Conservation (phyloP, 2,797 vertebrate species). For the Phaenicophaeus curvirostris region DNA sequence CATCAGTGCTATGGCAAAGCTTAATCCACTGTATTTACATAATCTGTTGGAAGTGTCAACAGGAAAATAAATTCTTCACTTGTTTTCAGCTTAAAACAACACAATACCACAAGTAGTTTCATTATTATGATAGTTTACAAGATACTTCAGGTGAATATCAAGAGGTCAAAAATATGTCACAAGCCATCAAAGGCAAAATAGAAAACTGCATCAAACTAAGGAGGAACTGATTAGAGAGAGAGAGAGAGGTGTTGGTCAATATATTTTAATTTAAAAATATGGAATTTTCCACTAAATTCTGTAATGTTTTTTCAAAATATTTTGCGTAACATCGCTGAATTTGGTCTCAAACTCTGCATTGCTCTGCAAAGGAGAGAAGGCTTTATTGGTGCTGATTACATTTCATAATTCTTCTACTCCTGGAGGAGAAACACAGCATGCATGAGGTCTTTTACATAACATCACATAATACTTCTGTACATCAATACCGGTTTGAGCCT, state of each 20-base stretch:
- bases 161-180: neutral
- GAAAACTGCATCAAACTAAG: neutral
- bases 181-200: neutral
- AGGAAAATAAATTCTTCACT: conserved; percentile 24
- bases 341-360: neutral
- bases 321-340: neutral
- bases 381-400: neutral
- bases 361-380: neutral
- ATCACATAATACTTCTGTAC: neutral
- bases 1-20: neutral
- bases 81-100: conserved; percentile 61
- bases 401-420: neutral
- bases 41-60: neutral
- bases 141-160: neutral
- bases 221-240: neutral
- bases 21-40: neutral
- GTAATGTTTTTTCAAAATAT: neutral
- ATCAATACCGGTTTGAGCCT: neutral
- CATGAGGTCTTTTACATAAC: neutral
- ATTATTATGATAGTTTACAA: neutral
- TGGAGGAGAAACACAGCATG: neutral
- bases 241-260: neutral
- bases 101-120: conserved; percentile 3
- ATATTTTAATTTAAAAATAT: neutral
- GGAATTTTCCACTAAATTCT: neutral